These are phyloP conservation scores for Anneissia japonica DNA, from an alignment of 35 echinoderm and acorn worm genomes.

Conservation along the genomic window DNA sequence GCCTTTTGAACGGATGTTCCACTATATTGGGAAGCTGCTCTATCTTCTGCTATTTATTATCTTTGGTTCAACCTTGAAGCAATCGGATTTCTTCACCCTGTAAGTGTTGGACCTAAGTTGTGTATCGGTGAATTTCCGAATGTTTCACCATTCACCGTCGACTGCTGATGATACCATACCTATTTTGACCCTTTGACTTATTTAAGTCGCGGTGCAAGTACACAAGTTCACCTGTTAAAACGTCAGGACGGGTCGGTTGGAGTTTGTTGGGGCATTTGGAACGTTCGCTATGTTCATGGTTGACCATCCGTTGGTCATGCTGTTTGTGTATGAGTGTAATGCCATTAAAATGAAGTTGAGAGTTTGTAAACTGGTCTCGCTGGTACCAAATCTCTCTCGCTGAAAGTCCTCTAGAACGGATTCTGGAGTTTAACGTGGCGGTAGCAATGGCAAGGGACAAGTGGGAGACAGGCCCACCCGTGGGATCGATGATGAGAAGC, in stretches of 20 bases:
- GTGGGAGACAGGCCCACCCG: neutral
- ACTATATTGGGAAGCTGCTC: too few relatives aligned
- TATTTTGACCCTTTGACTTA: too few relatives aligned
- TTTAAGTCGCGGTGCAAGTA: neutral
- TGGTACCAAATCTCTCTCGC: slow-evolving; percentile 16
- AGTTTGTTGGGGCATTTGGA: neutral
- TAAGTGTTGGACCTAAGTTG: slow-evolving; percentile 35
- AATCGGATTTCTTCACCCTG: slow-evolving; percentile 32
- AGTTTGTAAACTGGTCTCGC: slow-evolving; percentile 20
- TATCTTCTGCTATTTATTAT: too few relatives aligned
- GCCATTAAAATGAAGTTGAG: neutral
- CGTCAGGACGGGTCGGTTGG: neutral
- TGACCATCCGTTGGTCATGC: neutral
- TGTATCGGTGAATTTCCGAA: slow-evolving; percentile 51
- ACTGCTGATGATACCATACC: too few relatives aligned
- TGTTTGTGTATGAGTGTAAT: neutral
- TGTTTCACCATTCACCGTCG: slow-evolving; percentile 44
- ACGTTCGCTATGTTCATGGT: neutral
- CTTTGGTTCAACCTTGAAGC: slow-evolving; percentile 46
- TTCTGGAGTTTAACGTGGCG: neutral
- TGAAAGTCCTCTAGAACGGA: slow-evolving; percentile 9
- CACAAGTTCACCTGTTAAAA: neutral
- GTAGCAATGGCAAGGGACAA: neutral
- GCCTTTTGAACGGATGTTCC: too few relatives aligned
- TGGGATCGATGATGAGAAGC: slow-evolving; percentile 12